Evolutionary conservation across 2,113 vertebrate genomes (phyloP).

Genomic region (Steatornis caripensis): DNA sequence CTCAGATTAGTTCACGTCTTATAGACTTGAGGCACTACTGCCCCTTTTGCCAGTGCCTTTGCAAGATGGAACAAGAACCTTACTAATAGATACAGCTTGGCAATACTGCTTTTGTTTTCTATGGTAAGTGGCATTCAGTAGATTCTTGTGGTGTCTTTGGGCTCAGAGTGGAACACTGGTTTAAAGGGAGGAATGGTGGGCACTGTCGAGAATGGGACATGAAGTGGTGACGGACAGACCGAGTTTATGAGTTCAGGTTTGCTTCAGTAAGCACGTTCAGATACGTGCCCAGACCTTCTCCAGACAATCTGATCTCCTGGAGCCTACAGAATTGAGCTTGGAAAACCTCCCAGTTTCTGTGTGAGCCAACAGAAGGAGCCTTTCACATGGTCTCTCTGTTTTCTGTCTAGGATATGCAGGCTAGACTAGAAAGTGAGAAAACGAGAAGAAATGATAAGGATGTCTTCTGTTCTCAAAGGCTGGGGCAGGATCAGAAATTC

Average conservation of each 20-base stretch:
- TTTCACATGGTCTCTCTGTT: constrained; percentile 44
- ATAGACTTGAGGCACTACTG: background rate
- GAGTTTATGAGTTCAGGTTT: background rate
- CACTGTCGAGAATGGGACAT: background rate
- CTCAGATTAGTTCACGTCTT: background rate
- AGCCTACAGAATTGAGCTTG: constrained; percentile 55
- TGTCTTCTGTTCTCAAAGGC: background rate
- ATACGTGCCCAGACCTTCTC: constrained; percentile 36
- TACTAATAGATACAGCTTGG: background rate
- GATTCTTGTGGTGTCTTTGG: background rate
- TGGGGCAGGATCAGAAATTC: background rate
- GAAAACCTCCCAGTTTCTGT: constrained; percentile 61
- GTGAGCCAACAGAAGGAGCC: constrained; percentile 48
- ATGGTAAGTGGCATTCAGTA: background rate
- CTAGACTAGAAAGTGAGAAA: constrained; percentile 37
- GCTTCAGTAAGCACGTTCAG: background rate
- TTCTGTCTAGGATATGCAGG: background rate
- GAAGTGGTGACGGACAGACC: background rate
- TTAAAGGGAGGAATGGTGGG: background rate
- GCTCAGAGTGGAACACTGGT: background rate
- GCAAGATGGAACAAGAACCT: background rate
- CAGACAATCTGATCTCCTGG: constrained; percentile 56
- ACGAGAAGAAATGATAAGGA: constrained; percentile 24
- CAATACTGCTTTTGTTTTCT: background rate
- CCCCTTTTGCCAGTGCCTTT: background rate